phyloP scores from a whole-genome alignment of 2,113 vertebrate genomes.

The Hiodon tergisus region DNA sequence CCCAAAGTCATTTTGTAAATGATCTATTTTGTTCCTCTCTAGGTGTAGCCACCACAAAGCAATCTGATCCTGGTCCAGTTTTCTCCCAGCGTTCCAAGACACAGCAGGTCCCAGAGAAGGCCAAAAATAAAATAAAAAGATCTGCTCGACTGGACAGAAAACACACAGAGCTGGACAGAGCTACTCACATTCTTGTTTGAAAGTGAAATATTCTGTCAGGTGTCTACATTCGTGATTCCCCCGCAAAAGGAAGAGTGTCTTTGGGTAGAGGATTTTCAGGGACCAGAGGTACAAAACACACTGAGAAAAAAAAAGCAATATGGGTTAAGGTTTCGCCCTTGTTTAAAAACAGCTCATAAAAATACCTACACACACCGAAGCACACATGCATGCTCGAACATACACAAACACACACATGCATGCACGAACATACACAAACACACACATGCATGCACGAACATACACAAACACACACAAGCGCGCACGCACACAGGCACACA shows the following conservation, averaged over 20 bases:
- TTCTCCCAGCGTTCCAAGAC: background rate
- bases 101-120: background rate
- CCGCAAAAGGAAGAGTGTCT: constrained; percentile 72
- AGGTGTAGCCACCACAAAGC: background rate
- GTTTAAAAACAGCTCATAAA: background rate
- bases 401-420: background rate
- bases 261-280: constrained; percentile 76
- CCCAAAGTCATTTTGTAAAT: background rate
- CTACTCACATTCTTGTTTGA: constrained; percentile 80
- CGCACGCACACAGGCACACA: background rate
- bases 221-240: constrained; percentile 81
- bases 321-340: too few species aligned
- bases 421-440: background rate
- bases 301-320: constrained; percentile 34
- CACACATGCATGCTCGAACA: background rate
- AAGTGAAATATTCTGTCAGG: constrained; percentile 78
- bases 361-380: background rate
- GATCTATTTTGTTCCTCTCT: background rate
- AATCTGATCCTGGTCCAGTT: background rate
- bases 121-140: background rate
- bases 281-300: constrained; percentile 76
- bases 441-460: background rate
- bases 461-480: background rate
- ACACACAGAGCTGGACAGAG: background rate
- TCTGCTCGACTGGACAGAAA: too few species aligned